Conservation (phyloP, 2,113 vertebrate species). For the Melanocharis versteri region DNA sequence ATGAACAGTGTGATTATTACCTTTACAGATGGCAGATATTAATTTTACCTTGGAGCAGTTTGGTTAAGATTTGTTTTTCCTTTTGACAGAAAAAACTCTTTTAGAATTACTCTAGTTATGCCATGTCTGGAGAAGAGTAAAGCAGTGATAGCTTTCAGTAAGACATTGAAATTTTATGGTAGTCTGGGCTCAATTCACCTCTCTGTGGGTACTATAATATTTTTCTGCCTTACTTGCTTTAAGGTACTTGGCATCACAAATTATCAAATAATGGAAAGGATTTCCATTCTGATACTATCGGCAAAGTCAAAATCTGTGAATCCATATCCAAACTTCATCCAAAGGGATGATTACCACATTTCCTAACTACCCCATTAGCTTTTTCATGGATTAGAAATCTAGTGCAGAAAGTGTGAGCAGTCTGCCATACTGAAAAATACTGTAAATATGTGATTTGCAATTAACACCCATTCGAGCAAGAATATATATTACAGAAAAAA, state of each 20-base stretch:
- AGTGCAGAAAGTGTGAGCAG: neutral
- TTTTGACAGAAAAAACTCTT: neutral
- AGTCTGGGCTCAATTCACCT: neutral
- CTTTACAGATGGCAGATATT: neutral
- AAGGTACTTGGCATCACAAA: neutral
- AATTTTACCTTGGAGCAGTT: neutral
- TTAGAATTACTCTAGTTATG: neutral
- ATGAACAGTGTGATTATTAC: neutral
- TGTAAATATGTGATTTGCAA: neutral
- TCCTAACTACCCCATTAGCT: neutral
- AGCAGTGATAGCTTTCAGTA: neutral
- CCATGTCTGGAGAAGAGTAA: neutral
- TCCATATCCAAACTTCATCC: neutral
- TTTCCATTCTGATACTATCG: neutral
- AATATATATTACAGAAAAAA: neutral
- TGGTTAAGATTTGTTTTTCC: neutral
- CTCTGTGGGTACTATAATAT: neutral
- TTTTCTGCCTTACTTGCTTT: neutral
- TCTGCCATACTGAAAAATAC: neutral
- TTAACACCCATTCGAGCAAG: neutral
- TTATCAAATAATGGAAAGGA: neutral
- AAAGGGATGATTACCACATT: neutral
- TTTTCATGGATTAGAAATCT: neutral
- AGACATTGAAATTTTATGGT: neutral
- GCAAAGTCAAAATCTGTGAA: neutral